phyloP scores from a whole-genome alignment of 2,797 vertebrate genomes.

The Mormyrus proboscirostris region DNA sequence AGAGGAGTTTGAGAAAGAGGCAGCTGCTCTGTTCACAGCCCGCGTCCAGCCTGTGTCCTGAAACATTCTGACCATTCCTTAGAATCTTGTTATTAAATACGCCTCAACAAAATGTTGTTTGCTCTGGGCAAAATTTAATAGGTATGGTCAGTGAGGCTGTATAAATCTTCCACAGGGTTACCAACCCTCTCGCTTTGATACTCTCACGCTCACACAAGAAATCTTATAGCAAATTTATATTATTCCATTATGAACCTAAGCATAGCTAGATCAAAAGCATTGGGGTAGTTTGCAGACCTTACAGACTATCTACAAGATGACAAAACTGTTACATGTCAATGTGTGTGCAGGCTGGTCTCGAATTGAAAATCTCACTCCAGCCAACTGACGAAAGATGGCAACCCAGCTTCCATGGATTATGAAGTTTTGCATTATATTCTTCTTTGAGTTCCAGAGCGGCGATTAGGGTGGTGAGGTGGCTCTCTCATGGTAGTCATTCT shows the following conservation, averaged over 20 bases:
- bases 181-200: not conserved
- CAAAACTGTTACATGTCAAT: not conserved
- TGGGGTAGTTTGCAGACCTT: not conserved
- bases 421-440: not conserved
- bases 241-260: not conserved
- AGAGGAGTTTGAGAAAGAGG: constrained; percentile 81
- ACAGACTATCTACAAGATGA: not conserved
- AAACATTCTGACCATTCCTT: not conserved
- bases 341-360: not conserved
- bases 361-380: not conserved
- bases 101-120: not conserved
- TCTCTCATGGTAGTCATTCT: not conserved
- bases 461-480: not conserved
- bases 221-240: not conserved
- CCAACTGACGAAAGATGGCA: not conserved
- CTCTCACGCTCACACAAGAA: not conserved
- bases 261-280: not conserved
- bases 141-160: not conserved
- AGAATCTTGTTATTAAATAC: not conserved
- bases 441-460: not conserved
- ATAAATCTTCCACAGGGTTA: not conserved
- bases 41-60: constrained; percentile 77
- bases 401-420: not conserved
- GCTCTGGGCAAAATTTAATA: not conserved
- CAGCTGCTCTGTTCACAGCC: constrained; percentile 74